Base-by-base conservation (phyloP, 1,140 invertebrate genomes). In the Drosophila bifasciata region DNA sequence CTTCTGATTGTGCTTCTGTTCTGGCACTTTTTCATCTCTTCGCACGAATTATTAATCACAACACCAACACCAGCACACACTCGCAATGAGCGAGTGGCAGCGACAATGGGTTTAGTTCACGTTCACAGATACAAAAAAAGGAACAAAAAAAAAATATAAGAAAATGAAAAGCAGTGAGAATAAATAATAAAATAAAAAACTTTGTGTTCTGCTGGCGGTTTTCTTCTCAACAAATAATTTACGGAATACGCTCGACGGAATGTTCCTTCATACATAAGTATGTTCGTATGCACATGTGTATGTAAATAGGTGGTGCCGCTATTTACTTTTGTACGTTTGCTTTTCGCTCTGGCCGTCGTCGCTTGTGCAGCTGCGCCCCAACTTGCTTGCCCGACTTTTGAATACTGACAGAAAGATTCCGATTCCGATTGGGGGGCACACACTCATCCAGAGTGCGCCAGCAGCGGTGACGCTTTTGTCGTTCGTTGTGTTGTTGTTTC, bases 331-430 rank as follows among this genome's bases (percentile, higher is more conserved):
- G 56, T 75, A 75, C 61, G 55, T 75, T 74, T 73, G 51, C 32
- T 45, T 32, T 25, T 41, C 55, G 55, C 45, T 64, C 51, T 63
- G 71, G 61, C 53, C 43, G 52, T 55, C 16, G 55, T 75, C 53
- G 52, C 41, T 75, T 50, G 40, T 39, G 48, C 55, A 25, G 45
- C 67, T 67, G 53, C 68, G 71, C 72, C 59, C 71, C 70, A 74
- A 74, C 71, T 74, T 74, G 60, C 70, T 74, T 64, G 69, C 71
- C 59, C 71, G 71, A 73, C 70, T 73, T 75, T 66, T 53, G 46
- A 64, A 74, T 73, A 72, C 70, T 73, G 73, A 73, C 62, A 70
- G 61, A 71, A 72, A 36, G 32, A 13, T 36, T 36, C 32, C 32
- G 32, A 36, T 55, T 73, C 50, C 49, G 56, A 73, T 72, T 53